These are phyloP conservation scores for Drosophila mojavensis DNA, from an alignment of 1,140 invertebrate genomes.

Conservation along the genomic window DNA sequence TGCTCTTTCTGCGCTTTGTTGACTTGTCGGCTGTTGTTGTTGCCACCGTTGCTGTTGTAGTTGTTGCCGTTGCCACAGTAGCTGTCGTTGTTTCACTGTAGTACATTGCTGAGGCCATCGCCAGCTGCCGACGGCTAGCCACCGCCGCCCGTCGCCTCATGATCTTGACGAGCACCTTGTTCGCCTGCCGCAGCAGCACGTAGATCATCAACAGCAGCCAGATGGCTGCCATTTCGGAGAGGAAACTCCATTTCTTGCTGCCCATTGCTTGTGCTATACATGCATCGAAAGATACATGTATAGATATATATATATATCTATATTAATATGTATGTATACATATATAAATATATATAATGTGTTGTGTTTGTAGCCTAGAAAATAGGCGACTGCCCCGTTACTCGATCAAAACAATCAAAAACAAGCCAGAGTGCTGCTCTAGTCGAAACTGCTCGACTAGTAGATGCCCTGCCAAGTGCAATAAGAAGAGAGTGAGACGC, in stretches of 20 bases:
- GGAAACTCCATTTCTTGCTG: background rate
- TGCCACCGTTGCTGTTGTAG: conserved; percentile 13
- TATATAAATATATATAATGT: background rate
- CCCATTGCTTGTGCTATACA: conserved; percentile 1
- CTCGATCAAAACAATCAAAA: background rate
- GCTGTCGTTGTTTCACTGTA: background rate
- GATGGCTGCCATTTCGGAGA: conserved; percentile 9
- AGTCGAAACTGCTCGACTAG: too few species aligned
- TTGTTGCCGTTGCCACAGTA: too few species aligned
- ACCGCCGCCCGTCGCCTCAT: background rate
- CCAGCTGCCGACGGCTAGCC: background rate
- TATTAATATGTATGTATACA: background rate
- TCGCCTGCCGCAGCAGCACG: conserved; percentile 13
- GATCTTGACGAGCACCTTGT: background rate
- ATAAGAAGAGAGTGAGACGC: too few species aligned
- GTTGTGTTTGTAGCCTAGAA: background rate
- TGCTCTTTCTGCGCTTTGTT: conserved; percentile 10
- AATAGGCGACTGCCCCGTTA: background rate
- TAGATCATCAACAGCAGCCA: conserved; percentile 22
- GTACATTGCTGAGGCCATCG: background rate
- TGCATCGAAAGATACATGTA: background rate
- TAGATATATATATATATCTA: background rate
- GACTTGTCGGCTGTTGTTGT: background rate
- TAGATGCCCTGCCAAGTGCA: too few species aligned
- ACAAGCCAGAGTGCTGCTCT: too few species aligned